Evolutionary conservation across 2,888 invertebrate genomes (phyloP).

Genomic region (Operophtera brumata): DNA sequence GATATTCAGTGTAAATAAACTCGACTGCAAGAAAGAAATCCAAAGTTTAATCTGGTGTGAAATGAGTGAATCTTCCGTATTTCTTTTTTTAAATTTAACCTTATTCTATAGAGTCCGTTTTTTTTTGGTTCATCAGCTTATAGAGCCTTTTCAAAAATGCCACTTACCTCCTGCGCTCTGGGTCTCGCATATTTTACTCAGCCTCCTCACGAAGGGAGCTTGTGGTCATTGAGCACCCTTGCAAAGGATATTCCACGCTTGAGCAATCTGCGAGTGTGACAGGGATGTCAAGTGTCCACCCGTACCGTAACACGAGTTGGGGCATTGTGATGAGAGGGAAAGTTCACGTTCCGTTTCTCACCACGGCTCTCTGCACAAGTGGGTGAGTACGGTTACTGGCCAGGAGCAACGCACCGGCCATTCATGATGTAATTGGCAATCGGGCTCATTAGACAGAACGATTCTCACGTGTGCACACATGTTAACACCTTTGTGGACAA

Average conservation of each 20-base stretch:
- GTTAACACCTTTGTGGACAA: conserved; percentile 48
- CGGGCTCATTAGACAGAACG: conserved; percentile 68
- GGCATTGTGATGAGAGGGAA: conserved; percentile 76
- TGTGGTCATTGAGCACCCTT: conserved; percentile 12
- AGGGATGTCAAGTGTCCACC: conserved; percentile 45
- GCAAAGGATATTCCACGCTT: neutral
- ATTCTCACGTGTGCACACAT: conserved; percentile 57
- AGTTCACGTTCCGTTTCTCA: conserved; percentile 73
- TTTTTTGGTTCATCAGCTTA: neutral
- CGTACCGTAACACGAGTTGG: conserved; percentile 60
- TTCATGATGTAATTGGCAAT: conserved; percentile 74
- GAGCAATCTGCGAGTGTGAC: conserved; percentile 35
- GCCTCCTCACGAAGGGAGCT: neutral
- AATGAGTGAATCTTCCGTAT: neutral
- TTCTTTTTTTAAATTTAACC: neutral
- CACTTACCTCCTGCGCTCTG: too few relatives aligned
- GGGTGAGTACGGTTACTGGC: conserved; percentile 75
- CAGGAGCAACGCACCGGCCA: conserved; percentile 74
- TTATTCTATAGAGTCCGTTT: neutral
- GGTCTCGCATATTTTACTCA: neutral
- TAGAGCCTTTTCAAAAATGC: neutral
- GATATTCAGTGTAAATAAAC: conserved; percentile 46
- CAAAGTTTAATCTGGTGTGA: conserved; percentile 14
- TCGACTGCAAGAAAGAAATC: conserved; percentile 15
- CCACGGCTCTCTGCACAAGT: conserved; percentile 73